Evolutionary conservation across 2,888 invertebrate genomes (phyloP), one percentile per base, ranked within the genome.

Genomic region (Hypsopygia costalis): DNA sequence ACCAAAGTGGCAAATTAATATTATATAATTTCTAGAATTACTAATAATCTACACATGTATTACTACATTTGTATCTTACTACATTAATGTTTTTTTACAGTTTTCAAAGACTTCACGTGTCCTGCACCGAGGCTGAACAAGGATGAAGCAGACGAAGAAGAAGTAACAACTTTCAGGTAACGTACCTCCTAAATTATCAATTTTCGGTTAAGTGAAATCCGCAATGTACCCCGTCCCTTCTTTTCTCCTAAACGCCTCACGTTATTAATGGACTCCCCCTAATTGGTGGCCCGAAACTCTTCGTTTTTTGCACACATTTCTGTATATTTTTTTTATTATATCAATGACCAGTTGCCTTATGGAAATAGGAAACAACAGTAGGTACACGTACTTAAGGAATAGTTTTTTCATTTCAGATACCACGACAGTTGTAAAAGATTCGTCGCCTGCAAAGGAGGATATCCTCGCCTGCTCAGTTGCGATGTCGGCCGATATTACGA

Each of bases 391-490:
- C n/a, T 32, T 6, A 32, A n/a, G 5, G 8, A 3, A 16, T 11
- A 11, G 36, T 40, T 25, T 47, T 42, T 58, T 50, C 1, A 25
- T 25, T 25, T 5, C 53, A 81, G 81, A 34, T 73, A 69, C 40
- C 51, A 54, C 1, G 41, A 50, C 5, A 71, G 79, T 43, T 82
- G 81, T 49, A 62, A 56, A 11, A 48, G 58, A 9, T 83, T 69
- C 42, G 44, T 81, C 9, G 79, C 73, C 3, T 82, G 82, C 43
- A 71, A 74, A 37, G 49, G 47, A n/a, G 77, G 76, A 10, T 52
- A 53, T 3, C 81, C 81, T 5, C 69, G 79, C 22, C 58, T 82
- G 7, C 55, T 82, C 28, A 68, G 66, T 36, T 83, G 82, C 42
- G 77, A 77, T 7, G 36, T 28, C 5, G 81, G 81, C 6, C 50